Conservation (phyloP, 2,888 invertebrate genomes). For the Folsomia manolachei region DNA sequence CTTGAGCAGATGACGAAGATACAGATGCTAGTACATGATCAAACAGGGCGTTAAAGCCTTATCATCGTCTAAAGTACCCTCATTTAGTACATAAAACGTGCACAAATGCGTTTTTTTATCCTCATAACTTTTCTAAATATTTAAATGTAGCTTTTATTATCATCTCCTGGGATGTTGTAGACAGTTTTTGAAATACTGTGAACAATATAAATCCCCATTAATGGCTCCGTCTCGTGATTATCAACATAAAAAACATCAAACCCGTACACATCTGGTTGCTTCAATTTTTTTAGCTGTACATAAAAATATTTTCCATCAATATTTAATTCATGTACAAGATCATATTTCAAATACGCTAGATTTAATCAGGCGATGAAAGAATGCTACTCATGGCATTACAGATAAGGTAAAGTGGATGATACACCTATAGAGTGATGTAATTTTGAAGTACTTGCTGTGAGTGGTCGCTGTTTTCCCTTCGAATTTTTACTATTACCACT, state of each 20-base stretch:
- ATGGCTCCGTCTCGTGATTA: background rate
- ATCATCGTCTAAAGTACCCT: conserved; percentile 17
- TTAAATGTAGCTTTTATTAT: conserved; percentile 16
- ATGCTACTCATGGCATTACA: no score
- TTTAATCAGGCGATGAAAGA: no score
- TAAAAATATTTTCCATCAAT: background rate
- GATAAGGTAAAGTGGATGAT: no score
- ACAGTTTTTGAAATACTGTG: conserved; percentile 5
- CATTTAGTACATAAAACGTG: conserved; percentile 21
- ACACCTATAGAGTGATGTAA: no score
- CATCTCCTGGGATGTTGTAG: background rate
- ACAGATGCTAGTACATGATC: background rate
- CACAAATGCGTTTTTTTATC: background rate
- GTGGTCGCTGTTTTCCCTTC: no score
- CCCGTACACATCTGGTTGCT: background rate
- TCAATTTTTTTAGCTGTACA: no score
- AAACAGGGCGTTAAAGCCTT: background rate
- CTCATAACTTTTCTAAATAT: background rate
- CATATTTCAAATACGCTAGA: no score
- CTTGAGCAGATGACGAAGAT: no score
- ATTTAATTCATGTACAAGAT: no score
- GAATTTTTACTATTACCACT: no score
- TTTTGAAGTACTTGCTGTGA: no score
- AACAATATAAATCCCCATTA: conserved; percentile 8
- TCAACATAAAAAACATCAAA: background rate